Evolutionary conservation across 2,113 vertebrate species (phyloP).

Genomic region (Hippocampus abdominalis): DNA sequence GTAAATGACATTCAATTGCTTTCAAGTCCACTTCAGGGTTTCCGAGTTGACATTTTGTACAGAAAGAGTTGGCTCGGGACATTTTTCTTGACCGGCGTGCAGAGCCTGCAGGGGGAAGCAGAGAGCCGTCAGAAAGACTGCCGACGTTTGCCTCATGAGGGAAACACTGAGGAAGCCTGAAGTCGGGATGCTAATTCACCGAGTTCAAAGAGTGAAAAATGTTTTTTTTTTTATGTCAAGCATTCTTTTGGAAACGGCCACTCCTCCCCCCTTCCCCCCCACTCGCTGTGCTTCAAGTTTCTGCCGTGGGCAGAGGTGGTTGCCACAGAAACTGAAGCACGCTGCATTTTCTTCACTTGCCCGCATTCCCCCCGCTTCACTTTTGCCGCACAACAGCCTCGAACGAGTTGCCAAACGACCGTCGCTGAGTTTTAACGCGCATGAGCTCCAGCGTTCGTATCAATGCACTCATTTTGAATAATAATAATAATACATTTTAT

Average conservation of each 20-base stretch:
- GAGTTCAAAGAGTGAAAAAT: conserved; percentile 18
- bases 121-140: conserved; percentile 36
- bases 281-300: no score
- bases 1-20: neutral
- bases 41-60: neutral
- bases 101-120: conserved; percentile 59
- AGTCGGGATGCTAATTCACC: conserved; percentile 12
- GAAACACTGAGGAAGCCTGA: neutral
- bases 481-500: no score
- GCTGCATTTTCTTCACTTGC: conserved; percentile 25
- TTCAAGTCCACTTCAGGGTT: neutral
- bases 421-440: neutral
- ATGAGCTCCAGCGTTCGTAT: no score
- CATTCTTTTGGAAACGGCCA: neutral
- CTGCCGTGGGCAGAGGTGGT: conserved; percentile 61
- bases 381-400: conserved; percentile 19
- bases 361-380: conserved; percentile 24
- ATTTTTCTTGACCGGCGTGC: neutral
- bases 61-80: neutral
- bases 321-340: conserved; percentile 65
- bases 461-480: no score
- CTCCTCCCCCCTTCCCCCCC: no score
- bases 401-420: neutral
- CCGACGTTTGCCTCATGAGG: conserved; percentile 19
- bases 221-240: neutral